A percentile compares a stretch with the other conserved stretches of the same genome.
Evolutionary conservation across 2,113 vertebrate genomes (phyloP).

Genomic region (Tringa solitaria): DNA sequence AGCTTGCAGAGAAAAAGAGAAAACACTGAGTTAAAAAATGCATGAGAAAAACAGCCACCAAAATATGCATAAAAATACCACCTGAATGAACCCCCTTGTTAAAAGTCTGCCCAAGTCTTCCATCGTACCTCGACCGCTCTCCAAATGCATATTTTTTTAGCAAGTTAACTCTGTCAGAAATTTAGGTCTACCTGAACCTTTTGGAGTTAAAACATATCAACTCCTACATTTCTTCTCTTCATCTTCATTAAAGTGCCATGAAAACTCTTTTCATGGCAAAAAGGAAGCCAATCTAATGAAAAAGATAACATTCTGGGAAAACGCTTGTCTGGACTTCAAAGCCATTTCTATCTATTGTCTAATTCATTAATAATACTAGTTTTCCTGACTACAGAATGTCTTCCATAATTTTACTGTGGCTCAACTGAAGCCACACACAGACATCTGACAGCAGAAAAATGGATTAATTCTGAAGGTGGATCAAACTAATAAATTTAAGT

Average conservation of each 20-base stretch:
- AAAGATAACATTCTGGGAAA: neutral
- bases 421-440: neutral
- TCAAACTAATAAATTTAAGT: neutral
- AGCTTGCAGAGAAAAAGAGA: slow-evolving; percentile 49
- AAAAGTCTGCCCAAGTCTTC: neutral
- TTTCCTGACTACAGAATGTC: neutral
- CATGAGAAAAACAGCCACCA: neutral
- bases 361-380: neutral
- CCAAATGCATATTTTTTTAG: accelerated
- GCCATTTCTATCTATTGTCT: neutral
- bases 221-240: neutral
- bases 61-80: neutral
- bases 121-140: neutral
- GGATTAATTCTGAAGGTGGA: neutral
- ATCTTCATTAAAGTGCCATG: neutral
- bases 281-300: neutral
- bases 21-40: neutral
- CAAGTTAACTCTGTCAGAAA: neutral
- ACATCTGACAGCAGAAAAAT: neutral
- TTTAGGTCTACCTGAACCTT: neutral
- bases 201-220: neutral
- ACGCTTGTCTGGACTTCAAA: neutral
- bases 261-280: neutral
- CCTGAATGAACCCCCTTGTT: neutral
- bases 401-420: neutral